Percentiles rank a stretch among this genome's conserved stretches.
Evolutionary conservation across 1,140 invertebrate genomes (phyloP).

Genomic region (Drosophila bocki): DNA sequence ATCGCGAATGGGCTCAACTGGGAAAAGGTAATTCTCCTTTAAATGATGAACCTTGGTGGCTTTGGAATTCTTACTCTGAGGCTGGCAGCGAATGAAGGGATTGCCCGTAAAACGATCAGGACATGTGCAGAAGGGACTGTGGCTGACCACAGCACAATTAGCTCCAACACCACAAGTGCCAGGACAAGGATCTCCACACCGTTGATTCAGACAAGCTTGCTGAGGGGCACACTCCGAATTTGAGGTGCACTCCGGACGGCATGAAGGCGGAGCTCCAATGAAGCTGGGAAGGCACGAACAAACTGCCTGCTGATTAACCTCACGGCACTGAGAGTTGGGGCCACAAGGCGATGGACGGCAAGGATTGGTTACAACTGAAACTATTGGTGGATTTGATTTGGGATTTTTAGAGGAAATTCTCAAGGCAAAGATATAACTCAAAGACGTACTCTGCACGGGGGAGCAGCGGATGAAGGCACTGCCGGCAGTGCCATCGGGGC

Average conservation of each 20-base stretch:
- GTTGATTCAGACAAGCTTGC: slow-evolving; percentile 89
- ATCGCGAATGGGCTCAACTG: slow-evolving; percentile 85
- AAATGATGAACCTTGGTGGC: neutral
- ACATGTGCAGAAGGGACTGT: slow-evolving; percentile 93
- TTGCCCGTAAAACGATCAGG: slow-evolving; percentile 90
- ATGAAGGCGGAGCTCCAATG: slow-evolving; percentile 89
- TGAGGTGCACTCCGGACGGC: slow-evolving; percentile 90
- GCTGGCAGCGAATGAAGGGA: slow-evolving; percentile 90
- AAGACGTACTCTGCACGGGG: slow-evolving; percentile 86
- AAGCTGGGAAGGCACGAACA: slow-evolving; percentile 89
- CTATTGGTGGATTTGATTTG: slow-evolving; percentile 86
- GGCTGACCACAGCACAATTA: slow-evolving; percentile 92
- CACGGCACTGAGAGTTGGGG: slow-evolving; percentile 91
- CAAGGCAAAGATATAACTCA: slow-evolving; percentile 56
- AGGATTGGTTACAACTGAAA: slow-evolving; percentile 86
- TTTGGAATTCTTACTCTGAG: slow-evolving; percentile 72
- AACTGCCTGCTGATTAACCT: slow-evolving; percentile 88
- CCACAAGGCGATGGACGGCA: slow-evolving; percentile 92
- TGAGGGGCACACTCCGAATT: slow-evolving; percentile 90
- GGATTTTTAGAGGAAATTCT: slow-evolving; percentile 56
- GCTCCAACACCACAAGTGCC: slow-evolving; percentile 91
- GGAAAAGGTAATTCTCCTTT: slow-evolving; percentile 9
- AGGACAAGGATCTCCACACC: slow-evolving; percentile 91
- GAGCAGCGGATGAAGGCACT: slow-evolving; percentile 87
- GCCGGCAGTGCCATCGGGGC: slow-evolving; percentile 90